Base-by-base conservation (phyloP, 2,113 vertebrate genomes). In the Xiphias gladius region DNA sequence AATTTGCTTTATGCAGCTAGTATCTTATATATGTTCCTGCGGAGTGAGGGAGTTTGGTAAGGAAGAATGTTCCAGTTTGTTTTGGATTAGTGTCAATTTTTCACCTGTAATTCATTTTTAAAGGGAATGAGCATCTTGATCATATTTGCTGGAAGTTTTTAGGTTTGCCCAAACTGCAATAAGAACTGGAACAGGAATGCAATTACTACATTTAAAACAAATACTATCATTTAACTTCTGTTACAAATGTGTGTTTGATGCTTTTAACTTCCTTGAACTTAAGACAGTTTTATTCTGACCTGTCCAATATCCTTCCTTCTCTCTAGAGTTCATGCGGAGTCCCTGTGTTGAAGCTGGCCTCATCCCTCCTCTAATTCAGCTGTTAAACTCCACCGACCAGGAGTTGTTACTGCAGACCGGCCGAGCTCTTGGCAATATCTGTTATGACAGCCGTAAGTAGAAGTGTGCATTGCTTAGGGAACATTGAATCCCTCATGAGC, bases 401-500 rank as follows among this genome's bases (percentile, higher is more conserved):
- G 98, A 99, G 92, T 94, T 99, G 35, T 91, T 99, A 80, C 97
- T 99, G 82, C 98, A 99, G 92, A 99, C 98, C 0, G 98, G 98
- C 91, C 96, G 98, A 64, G 98, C 98, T 62, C 96, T 99, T 69
- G 98, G 98, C 88, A 99, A 99, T 96, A 97, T 99, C 95, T 99
- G 98, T 89, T 99, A 99, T 10, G 98, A 99, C 89, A 99, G 97
- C 96, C 98, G 98, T 99, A 97, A 99, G 98, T 99, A 87, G 71
- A 39, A 76, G 68, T 74, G 55, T 66, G 50, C 59, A 67, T 82
- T 82, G 26, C 69, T 63, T 22, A 0, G 35, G 54, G 32, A 76
- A 43, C 68, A 19, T 41, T 28, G 35, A 82, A 14, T 59, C 32
- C 64, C 41, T 67, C 35, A 65, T 39, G 52, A 61, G 50, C 54